A percentile compares a stretch with the other conserved stretches of the same genome.
Conservation (phyloP, 2,113 vertebrate species). For the Caretta caretta region DNA sequence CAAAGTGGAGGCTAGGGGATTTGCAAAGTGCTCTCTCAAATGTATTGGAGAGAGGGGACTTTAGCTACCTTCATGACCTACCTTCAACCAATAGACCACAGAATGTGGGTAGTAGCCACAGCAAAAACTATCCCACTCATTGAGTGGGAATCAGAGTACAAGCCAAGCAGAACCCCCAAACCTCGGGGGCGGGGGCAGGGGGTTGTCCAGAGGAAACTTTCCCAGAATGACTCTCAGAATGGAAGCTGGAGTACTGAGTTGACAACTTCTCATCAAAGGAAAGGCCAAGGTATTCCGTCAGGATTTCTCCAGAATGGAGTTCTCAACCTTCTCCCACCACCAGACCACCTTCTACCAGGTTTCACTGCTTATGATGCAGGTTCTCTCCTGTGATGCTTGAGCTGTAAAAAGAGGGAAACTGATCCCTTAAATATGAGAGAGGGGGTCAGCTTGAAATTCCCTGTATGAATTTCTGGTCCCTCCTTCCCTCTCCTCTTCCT, state of each 20-base stretch:
- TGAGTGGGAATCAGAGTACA: constrained; percentile 41
- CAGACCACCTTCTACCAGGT: constrained; percentile 2
- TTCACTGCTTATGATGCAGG: background rate
- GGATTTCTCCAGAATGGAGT: constrained; percentile 19
- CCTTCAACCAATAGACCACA: constrained; percentile 63
- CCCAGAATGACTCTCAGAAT: constrained; percentile 56
- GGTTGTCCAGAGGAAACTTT: constrained; percentile 61
- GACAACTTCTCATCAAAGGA: constrained; percentile 46
- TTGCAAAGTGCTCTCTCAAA: constrained; percentile 2
- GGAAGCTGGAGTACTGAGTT: constrained; percentile 45
- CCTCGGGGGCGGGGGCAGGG: constrained; percentile 11
- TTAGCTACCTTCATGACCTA: background rate
- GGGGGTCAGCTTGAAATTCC: constrained; percentile 17
- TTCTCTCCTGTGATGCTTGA: background rate
- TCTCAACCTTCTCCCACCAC: background rate
- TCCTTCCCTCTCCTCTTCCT: background rate
- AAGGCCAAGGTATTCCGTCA: constrained; percentile 21
- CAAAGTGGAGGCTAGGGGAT: background rate
- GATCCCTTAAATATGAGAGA: background rate
- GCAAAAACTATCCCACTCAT: constrained; percentile 61
- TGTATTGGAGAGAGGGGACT: constrained; percentile 25
- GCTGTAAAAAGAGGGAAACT: background rate
- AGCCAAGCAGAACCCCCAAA: constrained; percentile 61
- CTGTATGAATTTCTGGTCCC: constrained; percentile 13
- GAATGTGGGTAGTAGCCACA: constrained; percentile 61